Base-by-base conservation (phyloP, 2,797 vertebrate genomes). In the Myiothlypis coronata region DNA sequence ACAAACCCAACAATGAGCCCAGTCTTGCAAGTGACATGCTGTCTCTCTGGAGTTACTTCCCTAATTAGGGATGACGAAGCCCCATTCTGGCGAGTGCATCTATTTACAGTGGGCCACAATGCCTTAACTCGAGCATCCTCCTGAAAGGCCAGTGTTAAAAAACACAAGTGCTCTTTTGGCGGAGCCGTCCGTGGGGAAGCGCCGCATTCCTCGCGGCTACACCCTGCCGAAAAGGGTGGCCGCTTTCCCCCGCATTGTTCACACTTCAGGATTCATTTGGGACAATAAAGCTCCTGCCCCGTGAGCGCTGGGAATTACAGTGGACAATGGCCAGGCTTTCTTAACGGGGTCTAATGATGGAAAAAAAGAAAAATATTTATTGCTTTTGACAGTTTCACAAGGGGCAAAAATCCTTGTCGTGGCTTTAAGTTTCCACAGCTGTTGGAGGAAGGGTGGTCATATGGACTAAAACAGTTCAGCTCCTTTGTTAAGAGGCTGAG, bases 31-130 rank as follows among this genome's bases (percentile, higher is more conserved):
- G 96, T 98, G 98, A 98, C 98, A 98, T 98, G 98, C 99, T 98
- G 98, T 98, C 98, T 98, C 98, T 98, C 98, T 95, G 95, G 98
- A 98, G 98, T 98, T 99, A 98, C 98, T 98, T 99, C 98, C 98
- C 99, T 99, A 99, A 99, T 99, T 99, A 99, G 98, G 98, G 98
- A 98, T 98, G 98, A 99, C 99, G 99, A 99, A 98, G 98, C 98
- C 98, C 98, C 98, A 98, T 99, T 99, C 98, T 98, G 97, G 98
- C 96, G 97, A 98, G 98, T 98, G 98, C 98, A 98, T 98, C 98
- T 98, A 98, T 98, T 98, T 98, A 99, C 98, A 98, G 98, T 98
- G 97, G 97, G 95, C 97, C 97, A 98, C 98, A 98, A 98, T 98
- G 98, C 98, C 97, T 97, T 98, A 98, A 98, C 98, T 98, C 98